These are phyloP conservation scores for Ranitomeya variabilis DNA, from an alignment of 2,113 vertebrate genomes.

Conservation along the genomic window DNA sequence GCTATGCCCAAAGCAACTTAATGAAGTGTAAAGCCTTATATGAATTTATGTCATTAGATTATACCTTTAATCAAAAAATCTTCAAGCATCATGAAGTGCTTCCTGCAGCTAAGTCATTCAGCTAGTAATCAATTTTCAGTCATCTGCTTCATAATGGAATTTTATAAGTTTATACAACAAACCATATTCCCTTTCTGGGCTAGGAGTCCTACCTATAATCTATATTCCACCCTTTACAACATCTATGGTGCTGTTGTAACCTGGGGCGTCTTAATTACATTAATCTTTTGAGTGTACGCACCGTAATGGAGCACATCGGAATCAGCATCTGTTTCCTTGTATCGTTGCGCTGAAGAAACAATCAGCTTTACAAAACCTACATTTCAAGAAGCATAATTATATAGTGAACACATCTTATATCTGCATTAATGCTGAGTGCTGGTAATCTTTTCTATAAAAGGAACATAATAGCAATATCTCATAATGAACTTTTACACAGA, in stretches of 20 bases:
- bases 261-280: constrained; percentile 1
- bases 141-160: not conserved
- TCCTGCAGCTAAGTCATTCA: constrained; percentile 24
- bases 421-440: not conserved
- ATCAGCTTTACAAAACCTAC: constrained; percentile 4
- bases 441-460: not conserved
- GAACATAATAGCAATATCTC: not conserved
- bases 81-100: constrained; percentile 45
- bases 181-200: not conserved
- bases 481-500: constrained; percentile 27
- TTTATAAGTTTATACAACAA: not conserved
- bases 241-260: too few species aligned
- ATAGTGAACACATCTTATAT: not conserved
- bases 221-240: not conserved
- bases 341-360: not conserved
- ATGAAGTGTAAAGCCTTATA: constrained; percentile 47
- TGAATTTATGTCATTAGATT: constrained; percentile 49
- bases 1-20: constrained; percentile 24
- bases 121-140: constrained; percentile 17
- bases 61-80: constrained; percentile 47
- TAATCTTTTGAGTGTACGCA: not conserved
- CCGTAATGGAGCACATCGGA: not conserved
- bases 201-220: not conserved
- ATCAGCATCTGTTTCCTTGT: constrained; percentile 25
- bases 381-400: not conserved